Evolutionary conservation across 1,140 invertebrate species (phyloP).

Genomic region (Glomeris maerens): DNA sequence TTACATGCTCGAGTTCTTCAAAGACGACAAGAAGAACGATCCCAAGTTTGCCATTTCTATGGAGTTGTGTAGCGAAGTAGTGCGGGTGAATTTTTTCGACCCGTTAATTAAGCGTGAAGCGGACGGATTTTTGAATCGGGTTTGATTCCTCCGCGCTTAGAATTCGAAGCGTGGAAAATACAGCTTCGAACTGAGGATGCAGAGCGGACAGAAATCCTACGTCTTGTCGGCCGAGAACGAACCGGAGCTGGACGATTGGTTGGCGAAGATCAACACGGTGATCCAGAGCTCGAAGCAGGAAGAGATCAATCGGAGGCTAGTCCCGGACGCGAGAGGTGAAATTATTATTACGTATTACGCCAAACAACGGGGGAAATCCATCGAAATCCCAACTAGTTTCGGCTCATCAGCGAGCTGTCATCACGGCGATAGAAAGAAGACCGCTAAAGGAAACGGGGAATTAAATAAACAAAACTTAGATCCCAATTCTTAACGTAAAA

Average conservation of each 20-base stretch:
- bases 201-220: constrained; percentile 62
- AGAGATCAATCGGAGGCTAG: constrained; percentile 48
- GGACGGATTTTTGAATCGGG: background rate
- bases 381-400: no score
- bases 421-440: no score
- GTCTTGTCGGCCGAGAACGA: constrained; percentile 75
- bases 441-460: no score
- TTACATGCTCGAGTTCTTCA: constrained; percentile 77
- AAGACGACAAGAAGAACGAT: constrained; percentile 80
- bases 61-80: constrained; percentile 78
- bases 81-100: constrained; percentile 42
- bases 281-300: constrained; percentile 56
- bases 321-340: background rate
- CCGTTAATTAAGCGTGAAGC: background rate
- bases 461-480: no score
- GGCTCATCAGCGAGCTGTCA: no score
- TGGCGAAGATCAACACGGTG: constrained; percentile 51
- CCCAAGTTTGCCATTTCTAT: constrained; percentile 81
- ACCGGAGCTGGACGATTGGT: constrained; percentile 69
- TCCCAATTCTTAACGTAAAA: no score
- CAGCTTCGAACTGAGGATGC: constrained; percentile 77
- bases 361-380: no score
- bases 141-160: constrained; percentile 30
- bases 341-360: no score
- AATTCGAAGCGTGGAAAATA: constrained; percentile 69